Conservation (phyloP, 1,140 invertebrate species). For the Drosophila burlai region DNA sequence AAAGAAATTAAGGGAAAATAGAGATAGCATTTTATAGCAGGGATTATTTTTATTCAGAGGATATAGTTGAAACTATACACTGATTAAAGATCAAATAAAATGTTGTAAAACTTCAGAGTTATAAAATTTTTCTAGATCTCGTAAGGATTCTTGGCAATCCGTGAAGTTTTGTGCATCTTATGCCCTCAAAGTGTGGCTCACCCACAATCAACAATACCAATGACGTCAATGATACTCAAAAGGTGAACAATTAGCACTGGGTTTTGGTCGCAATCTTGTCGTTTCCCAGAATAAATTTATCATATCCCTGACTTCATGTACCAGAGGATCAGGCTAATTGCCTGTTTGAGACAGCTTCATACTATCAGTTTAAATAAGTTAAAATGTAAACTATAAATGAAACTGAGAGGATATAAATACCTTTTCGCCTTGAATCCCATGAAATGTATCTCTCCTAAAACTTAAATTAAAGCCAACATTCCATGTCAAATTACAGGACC, state of each 20-base stretch:
- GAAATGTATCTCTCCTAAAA: too few species aligned
- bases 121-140: too few species aligned
- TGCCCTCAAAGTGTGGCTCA: too few species aligned
- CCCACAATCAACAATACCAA: not conserved
- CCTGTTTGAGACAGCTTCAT: not conserved
- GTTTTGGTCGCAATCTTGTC: not conserved
- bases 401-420: not conserved
- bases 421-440: not conserved
- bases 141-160: not conserved
- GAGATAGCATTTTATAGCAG: not conserved
- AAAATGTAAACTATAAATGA: not conserved
- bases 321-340: not conserved
- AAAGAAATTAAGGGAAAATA: not conserved
- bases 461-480: not conserved
- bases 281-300: not conserved
- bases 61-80: not conserved
- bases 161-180: too few species aligned
- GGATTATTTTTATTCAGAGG: not conserved
- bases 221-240: not conserved
- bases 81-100: not conserved
- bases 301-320: not conserved
- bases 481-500: not conserved
- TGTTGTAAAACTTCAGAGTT: not conserved
- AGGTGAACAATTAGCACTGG: not conserved
- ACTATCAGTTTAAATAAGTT: not conserved